Evolutionary conservation across 2,888 invertebrate genomes (phyloP).

Genomic region (Hoplodrina ambigua): DNA sequence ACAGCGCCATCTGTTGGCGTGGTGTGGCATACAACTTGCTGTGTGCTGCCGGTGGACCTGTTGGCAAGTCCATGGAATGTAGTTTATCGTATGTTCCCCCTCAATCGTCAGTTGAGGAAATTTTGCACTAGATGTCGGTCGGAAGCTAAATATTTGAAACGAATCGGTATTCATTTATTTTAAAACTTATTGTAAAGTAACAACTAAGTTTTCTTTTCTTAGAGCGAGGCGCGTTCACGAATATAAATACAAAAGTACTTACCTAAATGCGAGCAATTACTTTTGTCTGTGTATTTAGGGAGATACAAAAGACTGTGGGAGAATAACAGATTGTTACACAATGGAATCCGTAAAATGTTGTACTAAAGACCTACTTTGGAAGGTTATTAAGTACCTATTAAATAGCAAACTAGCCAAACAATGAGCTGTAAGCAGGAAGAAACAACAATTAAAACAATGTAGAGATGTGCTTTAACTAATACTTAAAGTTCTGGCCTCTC

Average conservation of each 20-base stretch:
- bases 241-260: background rate
- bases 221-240: background rate
- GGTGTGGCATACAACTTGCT: conserved; percentile 2
- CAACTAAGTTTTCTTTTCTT: conserved; percentile 5
- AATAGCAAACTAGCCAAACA: background rate
- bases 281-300: background rate
- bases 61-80: conserved; percentile 35
- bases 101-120: conserved; percentile 38
- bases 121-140: conserved; percentile 61
- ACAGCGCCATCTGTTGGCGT: conserved; percentile 48
- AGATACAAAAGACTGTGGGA: background rate
- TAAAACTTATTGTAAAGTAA: conserved; percentile 4
- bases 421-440: background rate
- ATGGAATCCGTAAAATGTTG: background rate
- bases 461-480: conserved; percentile 1
- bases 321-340: background rate
- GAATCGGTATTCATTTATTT: background rate
- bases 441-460: conserved; percentile 4
- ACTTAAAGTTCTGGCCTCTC: conserved; percentile 2
- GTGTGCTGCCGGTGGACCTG: conserved; percentile 18
- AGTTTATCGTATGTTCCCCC: conserved; percentile 28
- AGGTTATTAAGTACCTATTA: too few species aligned
- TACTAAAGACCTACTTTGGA: too few species aligned
- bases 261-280: background rate
- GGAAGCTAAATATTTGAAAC: background rate